A percentile compares a stretch with the other conserved stretches of the same genome.
Evolutionary conservation across 2,797 vertebrate genomes (phyloP).

Genomic region (Spondyliosoma cantharus): DNA sequence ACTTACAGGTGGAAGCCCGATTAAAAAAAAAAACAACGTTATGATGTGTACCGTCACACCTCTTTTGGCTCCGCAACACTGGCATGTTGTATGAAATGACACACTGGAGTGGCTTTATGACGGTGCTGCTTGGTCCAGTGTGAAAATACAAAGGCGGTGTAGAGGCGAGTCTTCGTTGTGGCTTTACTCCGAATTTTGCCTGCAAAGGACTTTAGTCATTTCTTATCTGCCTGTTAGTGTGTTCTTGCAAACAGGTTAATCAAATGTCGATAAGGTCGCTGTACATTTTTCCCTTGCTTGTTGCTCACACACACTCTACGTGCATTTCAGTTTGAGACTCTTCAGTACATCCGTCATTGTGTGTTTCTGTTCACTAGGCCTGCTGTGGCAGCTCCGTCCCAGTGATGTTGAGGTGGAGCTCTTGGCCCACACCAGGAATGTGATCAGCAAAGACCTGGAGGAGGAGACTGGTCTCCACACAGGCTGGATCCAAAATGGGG

Average conservation of each 20-base stretch:
- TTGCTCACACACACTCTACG: not conserved
- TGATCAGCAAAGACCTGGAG: conserved; percentile 91
- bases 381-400: conserved; percentile 97
- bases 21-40: too few species aligned
- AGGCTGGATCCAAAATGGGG: conserved; percentile 97
- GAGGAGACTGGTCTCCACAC: conserved; percentile 94
- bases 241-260: not conserved
- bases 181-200: too few species aligned
- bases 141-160: too few species aligned
- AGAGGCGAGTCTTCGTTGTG: too few species aligned
- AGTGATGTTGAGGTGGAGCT: conserved; percentile 97
- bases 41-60: too few species aligned
- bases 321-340: not conserved
- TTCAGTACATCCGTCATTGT: not conserved
- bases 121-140: too few species aligned
- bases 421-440: conserved; percentile 90
- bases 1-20: too few species aligned
- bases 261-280: not conserved
- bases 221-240: not conserved
- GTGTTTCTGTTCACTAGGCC: conserved; percentile 79
- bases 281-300: not conserved
- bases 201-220: too few species aligned
- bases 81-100: too few species aligned
- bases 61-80: too few species aligned
- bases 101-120: too few species aligned